A percentile compares a stretch with the other conserved stretches of the same genome.
These are phyloP conservation scores for Drosophila quinaria DNA, from an alignment of 2,888 invertebrate genomes.

Conservation along the genomic window DNA sequence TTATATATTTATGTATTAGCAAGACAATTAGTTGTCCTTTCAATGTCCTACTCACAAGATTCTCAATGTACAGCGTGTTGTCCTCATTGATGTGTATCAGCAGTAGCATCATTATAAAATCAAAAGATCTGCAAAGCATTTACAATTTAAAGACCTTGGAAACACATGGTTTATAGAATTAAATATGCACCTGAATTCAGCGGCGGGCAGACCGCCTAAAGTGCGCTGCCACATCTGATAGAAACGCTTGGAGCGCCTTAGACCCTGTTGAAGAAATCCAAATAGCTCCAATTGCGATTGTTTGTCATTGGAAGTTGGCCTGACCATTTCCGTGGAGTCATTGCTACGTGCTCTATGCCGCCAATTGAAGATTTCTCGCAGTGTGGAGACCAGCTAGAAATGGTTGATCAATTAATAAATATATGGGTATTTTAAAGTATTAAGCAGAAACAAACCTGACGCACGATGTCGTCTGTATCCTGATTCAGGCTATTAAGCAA, in stretches of 20 bases:
- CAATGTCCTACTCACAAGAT: conserved; percentile 86
- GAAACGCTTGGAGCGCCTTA: conserved; percentile 83
- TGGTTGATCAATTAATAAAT: conserved; percentile 10
- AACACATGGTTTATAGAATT: neutral
- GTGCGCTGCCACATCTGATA: conserved; percentile 83
- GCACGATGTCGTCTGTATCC: conserved; percentile 78
- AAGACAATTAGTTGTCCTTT: no score
- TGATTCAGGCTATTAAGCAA: conserved; percentile 80
- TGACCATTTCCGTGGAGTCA: neutral
- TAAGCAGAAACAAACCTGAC: conserved; percentile 63
- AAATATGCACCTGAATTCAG: conserved; percentile 59
- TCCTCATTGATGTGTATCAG: conserved; percentile 88
- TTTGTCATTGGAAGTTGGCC: conserved; percentile 46
- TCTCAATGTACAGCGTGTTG: conserved; percentile 88
- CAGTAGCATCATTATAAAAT: conserved; percentile 89
- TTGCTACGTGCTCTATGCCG: conserved; percentile 30
- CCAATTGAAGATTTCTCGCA: conserved; percentile 81
- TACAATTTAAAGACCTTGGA: neutral
- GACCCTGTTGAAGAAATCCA: conserved; percentile 76
- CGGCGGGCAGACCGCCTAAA: conserved; percentile 63
- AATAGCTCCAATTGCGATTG: conserved; percentile 82
- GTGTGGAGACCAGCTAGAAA: conserved; percentile 75
- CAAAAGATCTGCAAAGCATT: conserved; percentile 87
- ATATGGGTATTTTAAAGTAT: neutral
- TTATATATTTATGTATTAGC: neutral